Percentiles rank a stretch among this genome's conserved stretches.
phyloP scores from a whole-genome alignment of 2,797 vertebrate genomes.

The Parauchenoglanis ngamensis region DNA sequence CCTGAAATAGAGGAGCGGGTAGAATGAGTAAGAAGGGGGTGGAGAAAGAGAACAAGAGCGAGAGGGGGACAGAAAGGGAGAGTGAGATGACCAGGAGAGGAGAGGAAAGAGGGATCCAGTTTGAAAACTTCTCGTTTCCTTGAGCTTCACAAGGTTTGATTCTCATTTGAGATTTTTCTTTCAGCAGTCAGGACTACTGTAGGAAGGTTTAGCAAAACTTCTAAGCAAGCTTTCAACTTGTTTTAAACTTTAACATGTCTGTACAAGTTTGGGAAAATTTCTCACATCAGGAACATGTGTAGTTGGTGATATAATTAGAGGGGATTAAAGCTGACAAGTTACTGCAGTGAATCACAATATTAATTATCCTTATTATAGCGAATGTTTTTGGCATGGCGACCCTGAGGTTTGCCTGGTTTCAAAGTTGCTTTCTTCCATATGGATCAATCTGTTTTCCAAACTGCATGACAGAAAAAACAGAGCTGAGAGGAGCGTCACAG shows the following conservation, averaged over 20 bases:
- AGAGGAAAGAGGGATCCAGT: not conserved
- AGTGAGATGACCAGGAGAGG: conserved; percentile 29
- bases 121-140: conserved; percentile 22
- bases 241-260: not conserved
- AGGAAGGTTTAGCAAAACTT: not conserved
- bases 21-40: conserved; percentile 47
- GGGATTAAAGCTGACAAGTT: not conserved
- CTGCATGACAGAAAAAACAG: not conserved
- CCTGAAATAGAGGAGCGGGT: conserved; percentile 38
- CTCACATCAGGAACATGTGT: not conserved
- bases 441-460: not conserved
- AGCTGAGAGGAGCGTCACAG: not conserved
- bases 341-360: not conserved
- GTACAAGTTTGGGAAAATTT: not conserved
- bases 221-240: not conserved
- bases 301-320: not conserved
- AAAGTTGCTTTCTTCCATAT: not conserved
- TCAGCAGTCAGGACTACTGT: not conserved
- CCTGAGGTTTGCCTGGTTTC: not conserved
- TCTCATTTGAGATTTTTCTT: not conserved
- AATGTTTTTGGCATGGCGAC: not conserved
- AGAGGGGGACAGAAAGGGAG: not conserved
- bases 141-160: not conserved
- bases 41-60: conserved; percentile 11
- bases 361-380: not conserved